A percentile compares a stretch with the other conserved stretches of the same genome.
These are phyloP conservation scores for Hydrocynus forskahlii DNA, from an alignment of 2,797 vertebrate species.

Conservation along the genomic window DNA sequence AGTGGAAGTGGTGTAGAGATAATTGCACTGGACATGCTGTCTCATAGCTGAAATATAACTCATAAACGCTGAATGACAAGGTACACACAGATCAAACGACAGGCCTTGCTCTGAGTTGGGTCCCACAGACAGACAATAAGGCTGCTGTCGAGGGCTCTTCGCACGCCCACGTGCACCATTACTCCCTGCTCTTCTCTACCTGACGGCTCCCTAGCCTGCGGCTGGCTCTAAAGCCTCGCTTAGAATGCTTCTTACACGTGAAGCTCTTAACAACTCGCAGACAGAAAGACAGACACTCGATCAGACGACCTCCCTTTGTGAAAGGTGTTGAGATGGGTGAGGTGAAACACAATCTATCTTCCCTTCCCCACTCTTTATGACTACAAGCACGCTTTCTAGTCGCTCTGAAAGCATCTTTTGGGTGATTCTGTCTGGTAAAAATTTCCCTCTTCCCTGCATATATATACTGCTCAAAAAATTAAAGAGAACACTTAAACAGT, in stretches of 20 bases:
- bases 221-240: slow-evolving; percentile 35
- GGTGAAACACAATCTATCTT: slow-evolving; percentile 52
- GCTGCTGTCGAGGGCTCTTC: slow-evolving; percentile 42
- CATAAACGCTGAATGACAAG: slow-evolving; percentile 24
- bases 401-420: too few relatives aligned
- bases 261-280: slow-evolving; percentile 57
- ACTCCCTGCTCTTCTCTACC: slow-evolving; percentile 33
- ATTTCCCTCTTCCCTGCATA: too few relatives aligned
- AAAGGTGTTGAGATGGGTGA: slow-evolving; percentile 45
- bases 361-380: slow-evolving; percentile 12
- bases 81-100: slow-evolving; percentile 29
- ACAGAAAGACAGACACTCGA: slow-evolving; percentile 65
- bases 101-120: slow-evolving; percentile 20
- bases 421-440: too few relatives aligned
- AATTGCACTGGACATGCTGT: slow-evolving; percentile 2
- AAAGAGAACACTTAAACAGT: too few relatives aligned
- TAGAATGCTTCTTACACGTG: slow-evolving; percentile 36
- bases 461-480: too few relatives aligned
- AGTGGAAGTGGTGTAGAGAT: slow-evolving; percentile 26
- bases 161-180: slow-evolving; percentile 41
- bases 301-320: slow-evolving; percentile 63
- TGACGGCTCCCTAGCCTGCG: slow-evolving; percentile 39
- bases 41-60: slow-evolving; percentile 29
- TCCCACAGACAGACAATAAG: slow-evolving; percentile 32
- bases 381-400: background rate